Base-by-base conservation (phyloP, 2,888 invertebrate genomes). In the Drosophila rellima region DNA sequence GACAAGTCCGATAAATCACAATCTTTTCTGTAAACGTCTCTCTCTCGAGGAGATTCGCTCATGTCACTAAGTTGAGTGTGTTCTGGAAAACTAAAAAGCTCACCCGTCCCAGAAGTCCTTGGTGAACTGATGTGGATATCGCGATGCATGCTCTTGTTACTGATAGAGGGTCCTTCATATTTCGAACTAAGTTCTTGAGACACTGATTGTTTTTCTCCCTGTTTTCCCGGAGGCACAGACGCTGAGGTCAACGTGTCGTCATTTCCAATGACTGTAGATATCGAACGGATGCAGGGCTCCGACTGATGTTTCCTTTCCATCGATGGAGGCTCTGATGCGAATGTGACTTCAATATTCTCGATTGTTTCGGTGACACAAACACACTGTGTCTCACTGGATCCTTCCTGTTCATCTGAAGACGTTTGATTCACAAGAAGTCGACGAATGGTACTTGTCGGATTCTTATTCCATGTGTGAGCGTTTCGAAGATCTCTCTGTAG, bases 281-380 rank as follows among this genome's bases (percentile, higher is more conserved):
- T 33, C 3, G 33, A 13, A 4, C 48, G 48, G 7, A 48, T 18
- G 8, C 2, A 7, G 2, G 48, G 20, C 8, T 48, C 48, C 0
- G 48, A 48, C n/a, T 48, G 48, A 20, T 33, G 11, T 20, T 33
- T 48, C 8, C 48, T 48, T 33, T 33, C 33, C 6, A 20, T 8
- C 18, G 18, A 0, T 13, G 13, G 20, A 23, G 13, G 11, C 7
- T 20, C 6, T 20, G 31, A n/a, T 18, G 1, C 31, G 33, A 13
- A 33, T 8, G 7, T 13, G 4, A 31, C 8, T 20, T 33, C 48
- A 31, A 10, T 4, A 8, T 10, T 20, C 18, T 48, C 48, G 3
- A 20, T 2, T 17, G 33, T 8, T 18, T 48, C 31, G n/a, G 33
- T 33, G 17, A 48, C 48, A 48, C 31, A 18, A 8, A 48, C 31